A percentile compares a stretch with the other conserved stretches of the same genome.
These are phyloP conservation scores for Brachystomella parvula DNA, from an alignment of 1,140 invertebrate species.

Conservation along the genomic window DNA sequence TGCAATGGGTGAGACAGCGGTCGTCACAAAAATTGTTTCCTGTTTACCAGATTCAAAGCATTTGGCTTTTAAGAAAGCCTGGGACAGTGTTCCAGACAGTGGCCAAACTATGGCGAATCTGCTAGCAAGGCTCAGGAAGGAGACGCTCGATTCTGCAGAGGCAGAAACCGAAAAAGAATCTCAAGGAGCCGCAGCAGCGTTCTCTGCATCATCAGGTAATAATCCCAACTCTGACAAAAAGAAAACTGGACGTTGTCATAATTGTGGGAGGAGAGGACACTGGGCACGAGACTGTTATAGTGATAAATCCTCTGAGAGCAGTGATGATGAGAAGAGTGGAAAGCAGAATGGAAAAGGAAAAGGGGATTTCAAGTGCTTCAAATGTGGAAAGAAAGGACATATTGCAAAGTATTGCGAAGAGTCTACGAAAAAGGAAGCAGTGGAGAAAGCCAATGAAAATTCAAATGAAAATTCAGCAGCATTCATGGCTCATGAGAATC, in stretches of 20 bases:
- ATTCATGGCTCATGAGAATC: not conserved
- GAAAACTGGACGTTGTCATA: not conserved
- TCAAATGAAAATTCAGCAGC: not conserved
- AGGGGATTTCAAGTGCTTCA: not conserved
- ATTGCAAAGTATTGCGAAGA: not conserved
- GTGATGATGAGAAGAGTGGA: not conserved
- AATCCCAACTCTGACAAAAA: not conserved
- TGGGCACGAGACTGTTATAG: slow-evolving; percentile 11
- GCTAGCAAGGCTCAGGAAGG: slow-evolving; percentile 10
- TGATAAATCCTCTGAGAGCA: not conserved
- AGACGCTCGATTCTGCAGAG: not conserved
- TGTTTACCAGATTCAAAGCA: not conserved
- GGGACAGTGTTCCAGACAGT: slow-evolving; percentile 12
- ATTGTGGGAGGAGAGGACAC: slow-evolving; percentile 7
- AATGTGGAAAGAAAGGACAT: not conserved
- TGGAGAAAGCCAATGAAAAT: not conserved
- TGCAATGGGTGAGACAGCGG: not conserved
- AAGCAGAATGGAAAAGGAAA: not conserved
- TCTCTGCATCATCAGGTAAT: not conserved
- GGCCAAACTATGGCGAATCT: slow-evolving; percentile 11
- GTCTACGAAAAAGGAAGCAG: not conserved
- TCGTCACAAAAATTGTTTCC: slow-evolving; percentile 1
- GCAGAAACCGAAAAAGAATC: not conserved
- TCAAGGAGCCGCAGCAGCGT: not conserved
- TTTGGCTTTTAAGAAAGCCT: slow-evolving; percentile 18